Conservation (phyloP, 2,888 invertebrate species). For the Drosophila recens region DNA sequence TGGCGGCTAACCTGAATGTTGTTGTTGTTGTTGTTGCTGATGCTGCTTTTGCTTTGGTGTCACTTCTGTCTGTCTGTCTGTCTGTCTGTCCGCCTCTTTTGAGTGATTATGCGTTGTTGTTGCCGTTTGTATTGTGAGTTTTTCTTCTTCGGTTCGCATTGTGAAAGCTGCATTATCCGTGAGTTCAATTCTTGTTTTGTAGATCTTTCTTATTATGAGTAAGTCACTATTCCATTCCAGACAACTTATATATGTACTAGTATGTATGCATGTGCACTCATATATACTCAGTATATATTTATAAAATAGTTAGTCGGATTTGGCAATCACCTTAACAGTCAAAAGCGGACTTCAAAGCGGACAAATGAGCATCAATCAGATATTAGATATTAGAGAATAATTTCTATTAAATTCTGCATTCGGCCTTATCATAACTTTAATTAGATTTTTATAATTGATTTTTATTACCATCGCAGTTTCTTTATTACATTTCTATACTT, state of each 20-base stretch:
- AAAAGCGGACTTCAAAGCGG: slow-evolving; percentile 26
- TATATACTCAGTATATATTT: not conserved
- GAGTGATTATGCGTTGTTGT: slow-evolving; percentile 7
- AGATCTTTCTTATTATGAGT: slow-evolving; percentile 8
- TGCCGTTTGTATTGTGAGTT: slow-evolving; percentile 13
- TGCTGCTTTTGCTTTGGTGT: slow-evolving; percentile 5
- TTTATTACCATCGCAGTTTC: not conserved
- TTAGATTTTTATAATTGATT: not conserved
- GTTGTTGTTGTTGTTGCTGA: not conserved
- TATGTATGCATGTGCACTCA: not conserved
- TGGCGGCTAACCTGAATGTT: slow-evolving; percentile 10
- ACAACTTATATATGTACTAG: not conserved
- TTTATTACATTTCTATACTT: not conserved
- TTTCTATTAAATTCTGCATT: not conserved
- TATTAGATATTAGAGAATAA: not conserved
- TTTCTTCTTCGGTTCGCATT: slow-evolving; percentile 29
- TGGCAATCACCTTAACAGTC: slow-evolving; percentile 16
- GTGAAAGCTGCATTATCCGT: slow-evolving; percentile 49
- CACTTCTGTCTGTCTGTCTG: not conserved
- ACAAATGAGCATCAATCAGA: not conserved
- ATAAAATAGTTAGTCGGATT: not conserved
- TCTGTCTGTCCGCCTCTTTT: slow-evolving; percentile 1
- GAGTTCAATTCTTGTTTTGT: slow-evolving; percentile 43
- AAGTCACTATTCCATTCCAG: not conserved
- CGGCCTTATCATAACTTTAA: not conserved